A percentile compares a stretch with the other conserved stretches of the same genome.
phyloP scores from a whole-genome alignment of 2,113 vertebrate genomes.

The Microcebus jonahi region DNA sequence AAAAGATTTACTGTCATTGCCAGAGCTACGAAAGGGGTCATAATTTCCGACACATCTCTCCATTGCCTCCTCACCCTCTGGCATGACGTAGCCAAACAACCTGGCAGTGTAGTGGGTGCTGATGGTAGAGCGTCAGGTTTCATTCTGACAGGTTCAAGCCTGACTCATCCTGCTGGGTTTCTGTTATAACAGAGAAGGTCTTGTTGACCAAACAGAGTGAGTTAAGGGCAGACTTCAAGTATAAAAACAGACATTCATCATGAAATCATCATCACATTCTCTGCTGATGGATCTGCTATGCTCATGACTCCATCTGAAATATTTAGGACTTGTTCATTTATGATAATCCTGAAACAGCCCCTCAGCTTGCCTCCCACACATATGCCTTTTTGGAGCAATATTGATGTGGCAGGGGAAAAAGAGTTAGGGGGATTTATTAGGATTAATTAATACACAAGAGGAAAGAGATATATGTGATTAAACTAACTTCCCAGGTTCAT shows the following conservation, averaged over 20 bases:
- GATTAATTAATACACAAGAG: conserved; percentile 76
- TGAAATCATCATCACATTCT: not conserved
- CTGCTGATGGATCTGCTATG: not conserved
- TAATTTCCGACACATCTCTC: conserved; percentile 75
- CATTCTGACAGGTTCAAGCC: not conserved
- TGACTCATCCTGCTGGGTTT: not conserved
- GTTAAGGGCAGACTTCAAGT: not conserved
- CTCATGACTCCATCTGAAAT: conserved; percentile 27
- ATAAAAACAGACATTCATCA: not conserved
- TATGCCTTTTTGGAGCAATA: conserved; percentile 37
- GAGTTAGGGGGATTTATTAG: conserved; percentile 36
- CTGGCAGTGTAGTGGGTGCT: conserved; percentile 73
- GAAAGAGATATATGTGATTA: conserved; percentile 62
- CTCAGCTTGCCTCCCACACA: conserved; percentile 15
- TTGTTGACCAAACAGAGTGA: not conserved
- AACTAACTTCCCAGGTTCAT: conserved; percentile 59
- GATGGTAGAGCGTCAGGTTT: conserved; percentile 45
- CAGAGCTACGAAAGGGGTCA: conserved; percentile 72
- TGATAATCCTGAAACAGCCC: conserved; percentile 13
- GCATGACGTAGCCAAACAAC: conserved; percentile 76
- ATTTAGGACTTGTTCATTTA: conserved; percentile 50
- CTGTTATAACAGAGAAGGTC: not conserved
- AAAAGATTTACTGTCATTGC: conserved; percentile 77
- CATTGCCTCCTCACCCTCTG: conserved; percentile 53
- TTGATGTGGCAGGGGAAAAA: not conserved